Evolutionary conservation across 1,140 invertebrate species (phyloP), one percentile per base, ranked within the genome.

Genomic region (Drosophila virilis): DNA sequence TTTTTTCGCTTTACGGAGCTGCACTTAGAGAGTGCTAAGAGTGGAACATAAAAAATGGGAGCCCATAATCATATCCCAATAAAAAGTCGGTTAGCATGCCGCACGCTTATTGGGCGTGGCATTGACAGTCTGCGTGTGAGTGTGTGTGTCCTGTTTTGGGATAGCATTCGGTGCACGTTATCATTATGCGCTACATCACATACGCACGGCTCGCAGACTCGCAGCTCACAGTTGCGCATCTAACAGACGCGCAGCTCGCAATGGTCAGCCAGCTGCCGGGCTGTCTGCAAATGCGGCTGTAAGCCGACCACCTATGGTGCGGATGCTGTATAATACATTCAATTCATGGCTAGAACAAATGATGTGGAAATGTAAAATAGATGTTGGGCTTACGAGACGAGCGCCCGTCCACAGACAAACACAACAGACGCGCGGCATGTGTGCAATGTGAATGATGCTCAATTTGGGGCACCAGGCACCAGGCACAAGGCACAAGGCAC

Each of bases 331-430:
- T 89, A 88, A 89, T 89, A 89, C 83, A 84, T 89, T 88, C 80
- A 89, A 89, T 89, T 89, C 84, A 89, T 89, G 85, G 84, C 77
- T 81, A 80, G 80, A 89, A 89, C 85, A 89, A 89, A 89, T 89
- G 85, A 89, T 90, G 85, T 90, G 85, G 85, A 89, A 89, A 89
- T 89, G 85, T 89, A 89, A 89, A 89, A 90, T 90, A 89, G 85
- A 90, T 89, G 82, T 83, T 61, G 74, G 73, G 77, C 74, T 77
- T 74, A 78, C 78, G 74, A 69, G 15, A 3, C 61, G 61, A 65
- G 55, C 45, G 42, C 46, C 6, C 35, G 37, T 57, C 38, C 59
- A 66, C 54, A 42, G 51, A 78, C 68, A 57, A 65, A 84, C 45
- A 54, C 62, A 69, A 57, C 45, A 67, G 43, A 67, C 28, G 50